Evolutionary conservation across 2,113 vertebrate genomes (phyloP).

Genomic region (Anolis carolinensis): DNA sequence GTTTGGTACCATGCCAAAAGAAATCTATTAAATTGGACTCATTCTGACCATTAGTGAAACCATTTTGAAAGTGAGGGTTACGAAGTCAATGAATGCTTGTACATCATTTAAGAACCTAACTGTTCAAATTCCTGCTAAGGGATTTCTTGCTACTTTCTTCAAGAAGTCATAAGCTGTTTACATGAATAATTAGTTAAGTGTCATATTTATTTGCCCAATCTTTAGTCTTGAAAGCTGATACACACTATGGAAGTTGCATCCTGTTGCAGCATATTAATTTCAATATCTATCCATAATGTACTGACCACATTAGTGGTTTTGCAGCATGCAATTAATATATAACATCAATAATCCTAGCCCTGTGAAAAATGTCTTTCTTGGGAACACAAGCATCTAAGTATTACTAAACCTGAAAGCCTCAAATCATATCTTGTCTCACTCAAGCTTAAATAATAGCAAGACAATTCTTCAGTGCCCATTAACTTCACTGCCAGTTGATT

Average conservation of each 20-base stretch:
- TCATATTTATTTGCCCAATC: constrained; percentile 22
- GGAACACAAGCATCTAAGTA: constrained; percentile 33
- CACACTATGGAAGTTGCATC: neutral
- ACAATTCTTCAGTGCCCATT: constrained; percentile 8
- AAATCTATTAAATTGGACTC: constrained; percentile 8
- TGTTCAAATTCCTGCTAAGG: constrained; percentile 18
- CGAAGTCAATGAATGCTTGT: constrained; percentile 28
- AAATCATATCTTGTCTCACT: constrained; percentile 12
- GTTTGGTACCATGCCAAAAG: constrained; percentile 16
- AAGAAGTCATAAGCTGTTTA: constrained; percentile 38
- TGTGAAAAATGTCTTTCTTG: constrained; percentile 31
- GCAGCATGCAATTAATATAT: constrained; percentile 30
- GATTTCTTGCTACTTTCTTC: constrained; percentile 26
- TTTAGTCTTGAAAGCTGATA: constrained; percentile 34
- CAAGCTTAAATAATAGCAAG: constrained; percentile 11
- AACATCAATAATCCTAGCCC: constrained; percentile 45
- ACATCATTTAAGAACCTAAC: constrained; percentile 26
- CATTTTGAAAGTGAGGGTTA: neutral
- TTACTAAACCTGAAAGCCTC: constrained; percentile 32
- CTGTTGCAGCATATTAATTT: constrained; percentile 20
- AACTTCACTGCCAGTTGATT: constrained; percentile 4
- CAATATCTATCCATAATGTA: constrained; percentile 36
- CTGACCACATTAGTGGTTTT: constrained; percentile 35
- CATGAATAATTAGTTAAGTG: constrained; percentile 50
- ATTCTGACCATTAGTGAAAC: constrained; percentile 4